These are phyloP conservation scores for Agraylea sexmaculata DNA, from an alignment of 1,140 invertebrate species.

Conservation along the genomic window DNA sequence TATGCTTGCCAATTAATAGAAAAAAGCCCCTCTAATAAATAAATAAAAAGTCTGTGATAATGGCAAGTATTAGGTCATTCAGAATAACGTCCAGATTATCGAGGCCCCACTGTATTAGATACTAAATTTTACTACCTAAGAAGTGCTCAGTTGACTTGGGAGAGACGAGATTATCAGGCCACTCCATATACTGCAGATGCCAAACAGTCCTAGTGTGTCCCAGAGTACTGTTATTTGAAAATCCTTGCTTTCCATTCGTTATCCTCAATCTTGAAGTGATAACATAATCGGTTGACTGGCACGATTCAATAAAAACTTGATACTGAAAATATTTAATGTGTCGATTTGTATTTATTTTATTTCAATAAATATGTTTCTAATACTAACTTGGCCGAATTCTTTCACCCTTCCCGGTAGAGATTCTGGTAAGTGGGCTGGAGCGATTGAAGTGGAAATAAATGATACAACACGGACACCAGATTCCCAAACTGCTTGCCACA, in stretches of 20 bases:
- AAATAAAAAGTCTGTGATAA: background rate
- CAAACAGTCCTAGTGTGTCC: conserved; percentile 49
- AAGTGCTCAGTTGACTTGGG: conserved; percentile 54
- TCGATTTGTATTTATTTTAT: background rate
- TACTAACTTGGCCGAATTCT: conserved; percentile 41
- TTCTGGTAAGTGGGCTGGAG: conserved; percentile 29
- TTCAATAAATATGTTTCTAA: background rate
- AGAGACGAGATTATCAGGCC: conserved; percentile 54
- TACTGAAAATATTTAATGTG: conserved; percentile 38
- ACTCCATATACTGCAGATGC: conserved; percentile 72
- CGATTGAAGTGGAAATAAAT: conserved; percentile 31
- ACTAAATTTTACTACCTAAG: conserved; percentile 36
- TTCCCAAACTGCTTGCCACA: conserved; percentile 87
- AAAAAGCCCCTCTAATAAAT: background rate
- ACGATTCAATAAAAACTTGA: conserved; percentile 52
- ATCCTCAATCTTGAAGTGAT: conserved; percentile 26
- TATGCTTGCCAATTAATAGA: background rate
- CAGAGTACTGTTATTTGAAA: conserved; percentile 13
- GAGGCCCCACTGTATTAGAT: too few relatives aligned
- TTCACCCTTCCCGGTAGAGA: conserved; percentile 23
- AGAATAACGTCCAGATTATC: too few relatives aligned
- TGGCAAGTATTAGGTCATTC: too few relatives aligned
- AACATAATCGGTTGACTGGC: conserved; percentile 28
- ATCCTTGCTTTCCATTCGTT: conserved; percentile 16
- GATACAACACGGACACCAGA: conserved; percentile 67